phyloP scores from a whole-genome alignment of 2,888 invertebrate genomes.

The Lacanobia wlatinum region DNA sequence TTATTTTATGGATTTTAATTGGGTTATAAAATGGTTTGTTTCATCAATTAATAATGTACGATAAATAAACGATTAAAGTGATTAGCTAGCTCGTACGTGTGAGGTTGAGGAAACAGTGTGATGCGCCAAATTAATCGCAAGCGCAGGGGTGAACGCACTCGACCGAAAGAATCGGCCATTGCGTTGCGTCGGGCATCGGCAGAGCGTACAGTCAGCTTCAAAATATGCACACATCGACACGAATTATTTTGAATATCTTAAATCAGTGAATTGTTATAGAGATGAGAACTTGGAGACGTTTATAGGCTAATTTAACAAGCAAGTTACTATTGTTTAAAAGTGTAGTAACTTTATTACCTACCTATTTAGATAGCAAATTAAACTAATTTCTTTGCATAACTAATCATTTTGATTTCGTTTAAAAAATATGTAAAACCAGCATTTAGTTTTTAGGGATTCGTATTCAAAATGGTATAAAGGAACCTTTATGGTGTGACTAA shows the following conservation, averaged over 20 bases:
- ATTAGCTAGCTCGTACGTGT: neutral
- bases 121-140: slow-evolving; percentile 68
- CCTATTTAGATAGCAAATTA: too few relatives aligned
- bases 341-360: too few relatives aligned
- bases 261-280: too few relatives aligned
- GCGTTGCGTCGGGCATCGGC: slow-evolving; percentile 29
- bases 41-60: slow-evolving; percentile 26
- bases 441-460: too few relatives aligned
- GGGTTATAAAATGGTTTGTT: slow-evolving; percentile 28
- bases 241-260: slow-evolving; percentile 9
- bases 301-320: too few relatives aligned
- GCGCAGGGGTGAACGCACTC: slow-evolving; percentile 72
- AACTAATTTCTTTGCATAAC: too few relatives aligned
- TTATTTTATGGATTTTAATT: slow-evolving; percentile 41
- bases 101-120: slow-evolving; percentile 63
- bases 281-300: too few relatives aligned
- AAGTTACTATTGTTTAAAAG: too few relatives aligned
- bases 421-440: too few relatives aligned
- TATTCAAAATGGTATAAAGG: too few relatives aligned
- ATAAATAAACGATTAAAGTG: slow-evolving; percentile 27
- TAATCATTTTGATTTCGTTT: too few relatives aligned
- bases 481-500: too few relatives aligned
- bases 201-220: slow-evolving; percentile 21
- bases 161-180: slow-evolving; percentile 56
- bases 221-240: neutral